phyloP scores from a whole-genome alignment of 1,140 invertebrate species.

The Nephila pilipes region DNA sequence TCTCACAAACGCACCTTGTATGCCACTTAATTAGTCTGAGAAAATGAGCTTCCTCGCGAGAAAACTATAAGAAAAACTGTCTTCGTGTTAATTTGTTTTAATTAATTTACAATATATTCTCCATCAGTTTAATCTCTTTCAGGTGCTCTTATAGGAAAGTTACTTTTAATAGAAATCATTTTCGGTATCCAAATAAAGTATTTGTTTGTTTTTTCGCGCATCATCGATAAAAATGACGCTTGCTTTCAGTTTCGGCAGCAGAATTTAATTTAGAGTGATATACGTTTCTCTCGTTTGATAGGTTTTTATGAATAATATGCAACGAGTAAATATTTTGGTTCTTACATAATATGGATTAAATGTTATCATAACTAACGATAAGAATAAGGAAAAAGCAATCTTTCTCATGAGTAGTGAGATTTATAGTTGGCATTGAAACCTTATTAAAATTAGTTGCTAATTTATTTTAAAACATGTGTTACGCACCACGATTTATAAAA shows the following conservation, averaged over 20 bases:
- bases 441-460: too few relatives aligned
- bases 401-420: too few relatives aligned
- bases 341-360: too few relatives aligned
- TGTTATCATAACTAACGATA: too few relatives aligned
- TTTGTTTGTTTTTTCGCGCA: neutral
- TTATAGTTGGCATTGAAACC: too few relatives aligned
- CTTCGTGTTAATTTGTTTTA: neutral
- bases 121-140: slow-evolving; percentile 1
- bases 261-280: too few relatives aligned
- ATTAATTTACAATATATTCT: neutral
- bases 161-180: neutral
- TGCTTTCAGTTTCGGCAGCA: neutral
- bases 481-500: too few relatives aligned
- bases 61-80: neutral
- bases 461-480: too few relatives aligned
- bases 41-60: neutral
- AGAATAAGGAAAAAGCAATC: too few relatives aligned
- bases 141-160: neutral
- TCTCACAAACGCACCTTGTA: neutral
- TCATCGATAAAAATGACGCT: neutral
- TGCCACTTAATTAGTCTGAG: neutral
- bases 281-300: too few relatives aligned
- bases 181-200: neutral
- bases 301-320: too few relatives aligned
- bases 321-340: too few relatives aligned